Conservation (phyloP, 2,113 vertebrate species). For the Atlantisia rogersi region DNA sequence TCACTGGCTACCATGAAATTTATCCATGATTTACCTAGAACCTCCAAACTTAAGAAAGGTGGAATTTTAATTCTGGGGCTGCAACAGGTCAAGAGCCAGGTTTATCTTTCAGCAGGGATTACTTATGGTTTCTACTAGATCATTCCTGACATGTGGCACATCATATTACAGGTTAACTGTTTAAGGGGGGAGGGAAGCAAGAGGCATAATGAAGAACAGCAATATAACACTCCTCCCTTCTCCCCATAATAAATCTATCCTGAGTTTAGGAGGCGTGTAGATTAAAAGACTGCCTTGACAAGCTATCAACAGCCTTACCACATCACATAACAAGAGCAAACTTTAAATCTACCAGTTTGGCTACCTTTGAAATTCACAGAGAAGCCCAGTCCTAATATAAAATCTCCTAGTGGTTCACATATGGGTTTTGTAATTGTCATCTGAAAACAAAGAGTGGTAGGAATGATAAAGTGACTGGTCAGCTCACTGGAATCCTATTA, state of each 20-base stretch:
- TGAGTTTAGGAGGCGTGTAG: neutral
- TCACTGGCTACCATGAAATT: neutral
- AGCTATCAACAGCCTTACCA: conserved; percentile 38
- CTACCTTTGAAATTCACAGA: conserved; percentile 44
- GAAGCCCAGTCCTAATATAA: neutral
- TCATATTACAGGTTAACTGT: conserved; percentile 45
- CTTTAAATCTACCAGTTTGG: conserved; percentile 38
- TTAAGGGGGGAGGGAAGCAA: neutral
- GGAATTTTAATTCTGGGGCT: conserved; percentile 13
- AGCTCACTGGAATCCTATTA: conserved; percentile 29
- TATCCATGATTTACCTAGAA: neutral
- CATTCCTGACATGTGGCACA: conserved; percentile 24
- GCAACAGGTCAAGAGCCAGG: conserved; percentile 6
- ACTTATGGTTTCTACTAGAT: conserved; percentile 19
- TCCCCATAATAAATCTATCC: conserved; percentile 11
- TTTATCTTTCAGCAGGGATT: conserved; percentile 45
- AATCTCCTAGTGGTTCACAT: conserved; percentile 43
- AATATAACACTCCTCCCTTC: neutral
- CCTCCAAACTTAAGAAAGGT: neutral
- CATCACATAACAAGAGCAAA: conserved; percentile 25
- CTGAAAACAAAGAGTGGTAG: conserved; percentile 10
- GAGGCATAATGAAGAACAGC: conserved; percentile 39
- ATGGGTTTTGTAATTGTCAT: conserved; percentile 55
- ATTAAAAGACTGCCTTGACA: conserved; percentile 38
- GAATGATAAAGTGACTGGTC: conserved; percentile 22